These are phyloP conservation scores for Apoda limacodes DNA, from an alignment of 2,888 invertebrate species.

Conservation along the genomic window DNA sequence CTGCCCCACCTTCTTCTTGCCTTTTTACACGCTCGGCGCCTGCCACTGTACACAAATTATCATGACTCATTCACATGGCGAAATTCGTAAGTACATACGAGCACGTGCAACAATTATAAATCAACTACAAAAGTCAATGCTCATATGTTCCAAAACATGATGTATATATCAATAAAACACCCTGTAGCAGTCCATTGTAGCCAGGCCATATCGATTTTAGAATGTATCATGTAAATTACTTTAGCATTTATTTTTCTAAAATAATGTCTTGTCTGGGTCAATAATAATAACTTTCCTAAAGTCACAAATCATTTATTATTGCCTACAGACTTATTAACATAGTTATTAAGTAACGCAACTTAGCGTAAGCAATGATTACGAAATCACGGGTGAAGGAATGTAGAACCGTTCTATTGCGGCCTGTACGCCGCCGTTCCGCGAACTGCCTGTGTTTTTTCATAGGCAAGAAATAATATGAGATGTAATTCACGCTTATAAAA, in stretches of 20 bases:
- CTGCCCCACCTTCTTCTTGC: slow-evolving; percentile 75
- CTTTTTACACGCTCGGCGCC: slow-evolving; percentile 68
- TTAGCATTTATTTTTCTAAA: too few species aligned
- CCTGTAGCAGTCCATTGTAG: too few species aligned
- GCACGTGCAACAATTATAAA: slow-evolving; percentile 9
- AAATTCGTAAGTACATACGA: slow-evolving; percentile 14
- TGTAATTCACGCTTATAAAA: too few species aligned
- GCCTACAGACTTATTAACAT: too few species aligned
- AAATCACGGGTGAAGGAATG: slow-evolving; percentile 51
- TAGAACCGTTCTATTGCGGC: slow-evolving; percentile 34
- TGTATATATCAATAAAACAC: too few species aligned
- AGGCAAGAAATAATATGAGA: too few species aligned
- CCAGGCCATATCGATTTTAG: too few species aligned
- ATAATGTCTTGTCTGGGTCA: too few species aligned
- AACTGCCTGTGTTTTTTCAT: too few species aligned
- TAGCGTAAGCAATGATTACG: slow-evolving; percentile 55
- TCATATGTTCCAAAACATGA: slow-evolving; percentile 12
- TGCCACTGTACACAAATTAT: slow-evolving; percentile 39
- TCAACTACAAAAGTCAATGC: slow-evolving; percentile 5
- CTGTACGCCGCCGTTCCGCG: slow-evolving; percentile 25
- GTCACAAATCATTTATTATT: too few species aligned
- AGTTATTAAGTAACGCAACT: slow-evolving; percentile 54
- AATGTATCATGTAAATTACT: too few species aligned
- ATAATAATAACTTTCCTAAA: too few species aligned
- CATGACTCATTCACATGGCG: slow-evolving; percentile 7